phyloP scores from a whole-genome alignment of 2,888 invertebrate species.

The Scaptomyza flava region DNA sequence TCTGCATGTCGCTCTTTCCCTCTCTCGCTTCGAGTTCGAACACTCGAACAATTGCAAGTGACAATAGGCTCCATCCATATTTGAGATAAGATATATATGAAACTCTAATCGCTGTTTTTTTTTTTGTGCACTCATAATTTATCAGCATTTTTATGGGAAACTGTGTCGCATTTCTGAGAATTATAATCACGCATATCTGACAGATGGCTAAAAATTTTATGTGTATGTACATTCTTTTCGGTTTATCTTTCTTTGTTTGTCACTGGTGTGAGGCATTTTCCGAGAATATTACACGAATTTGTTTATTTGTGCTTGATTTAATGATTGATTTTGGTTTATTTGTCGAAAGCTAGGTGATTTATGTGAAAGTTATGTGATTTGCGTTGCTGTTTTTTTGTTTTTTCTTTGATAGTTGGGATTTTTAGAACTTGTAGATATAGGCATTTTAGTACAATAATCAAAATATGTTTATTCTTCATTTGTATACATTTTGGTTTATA shows the following conservation, averaged over 20 bases:
- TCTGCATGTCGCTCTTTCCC: not conserved
- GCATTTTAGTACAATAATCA: not conserved
- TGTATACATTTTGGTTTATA: not conserved
- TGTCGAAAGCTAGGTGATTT: conserved; percentile 40
- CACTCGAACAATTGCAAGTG: conserved; percentile 18
- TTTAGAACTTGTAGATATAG: not conserved
- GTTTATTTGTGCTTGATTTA: conserved; percentile 1
- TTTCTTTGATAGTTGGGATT: not conserved
- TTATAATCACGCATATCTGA: conserved; percentile 18
- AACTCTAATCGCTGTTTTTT: conserved; percentile 36
- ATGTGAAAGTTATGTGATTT: conserved; percentile 13
- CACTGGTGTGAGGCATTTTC: conserved; percentile 1
- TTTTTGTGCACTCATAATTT: conserved; percentile 47
- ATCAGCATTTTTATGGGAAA: conserved; percentile 58
- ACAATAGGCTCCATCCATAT: conserved; percentile 25
- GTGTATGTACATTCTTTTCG: conserved; percentile 13
- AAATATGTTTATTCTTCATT: not conserved
- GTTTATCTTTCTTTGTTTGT: conserved; percentile 19
- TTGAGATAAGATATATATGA: conserved; percentile 65
- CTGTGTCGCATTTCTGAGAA: conserved; percentile 53
- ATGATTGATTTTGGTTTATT: not conserved
- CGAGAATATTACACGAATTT: conserved; percentile 1
- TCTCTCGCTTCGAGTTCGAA: conserved; percentile 5
- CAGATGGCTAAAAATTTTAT: conserved; percentile 12
- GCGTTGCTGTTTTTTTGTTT: not conserved